Conservation (phyloP, 2,797 vertebrate genomes). For the Masticophis lateralis region DNA sequence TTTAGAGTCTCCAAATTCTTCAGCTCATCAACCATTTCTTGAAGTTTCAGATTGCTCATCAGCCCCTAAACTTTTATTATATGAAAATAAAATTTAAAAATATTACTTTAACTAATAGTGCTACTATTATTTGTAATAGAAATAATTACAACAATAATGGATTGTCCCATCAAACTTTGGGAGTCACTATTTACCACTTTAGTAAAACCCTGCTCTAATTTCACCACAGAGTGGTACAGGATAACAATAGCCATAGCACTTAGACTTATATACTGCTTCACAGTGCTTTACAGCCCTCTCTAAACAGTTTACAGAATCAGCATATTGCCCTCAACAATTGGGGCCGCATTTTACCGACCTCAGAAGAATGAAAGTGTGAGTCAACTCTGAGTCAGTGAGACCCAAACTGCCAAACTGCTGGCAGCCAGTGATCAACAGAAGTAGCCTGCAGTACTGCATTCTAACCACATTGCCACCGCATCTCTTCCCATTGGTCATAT, state of each 20-base stretch:
- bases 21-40: neutral
- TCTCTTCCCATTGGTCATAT: neutral
- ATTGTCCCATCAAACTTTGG: neutral
- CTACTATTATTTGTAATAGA: neutral
- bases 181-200: neutral
- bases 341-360: too few species aligned
- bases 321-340: too few species aligned
- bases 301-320: too few species aligned
- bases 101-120: neutral
- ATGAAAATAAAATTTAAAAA: neutral
- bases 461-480: too few species aligned
- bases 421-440: too few species aligned
- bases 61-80: neutral
- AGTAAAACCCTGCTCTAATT: neutral
- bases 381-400: too few species aligned
- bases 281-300: too few species aligned
- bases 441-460: too few species aligned
- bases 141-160: neutral
- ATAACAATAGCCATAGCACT: neutral
- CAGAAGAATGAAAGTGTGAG: too few species aligned
- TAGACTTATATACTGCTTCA: too few species aligned
- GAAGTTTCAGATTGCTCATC: neutral
- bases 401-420: too few species aligned
- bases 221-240: neutral
- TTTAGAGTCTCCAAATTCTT: neutral